phyloP scores from a whole-genome alignment of 2,113 vertebrate genomes.

The Corvus hawaiiensis region DNA sequence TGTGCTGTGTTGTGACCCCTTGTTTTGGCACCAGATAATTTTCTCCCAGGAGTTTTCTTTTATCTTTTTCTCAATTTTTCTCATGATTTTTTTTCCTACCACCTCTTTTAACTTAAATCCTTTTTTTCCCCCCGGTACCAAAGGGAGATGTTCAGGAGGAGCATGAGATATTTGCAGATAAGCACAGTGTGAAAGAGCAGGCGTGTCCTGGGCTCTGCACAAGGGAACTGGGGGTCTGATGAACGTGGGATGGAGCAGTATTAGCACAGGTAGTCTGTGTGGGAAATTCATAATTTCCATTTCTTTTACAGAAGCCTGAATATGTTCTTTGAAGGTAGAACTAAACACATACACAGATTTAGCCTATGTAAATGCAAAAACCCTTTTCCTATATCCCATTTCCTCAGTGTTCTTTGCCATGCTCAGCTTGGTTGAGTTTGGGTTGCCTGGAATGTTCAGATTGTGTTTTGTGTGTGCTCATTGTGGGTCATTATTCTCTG shows the following conservation, averaged over 20 bases:
- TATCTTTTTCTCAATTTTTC: not conserved
- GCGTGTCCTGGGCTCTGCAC: not conserved
- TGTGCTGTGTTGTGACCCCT: rapidly evolving
- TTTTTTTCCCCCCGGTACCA: not conserved
- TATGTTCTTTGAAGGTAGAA: not conserved
- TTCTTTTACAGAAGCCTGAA: not conserved
- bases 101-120: not conserved
- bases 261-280: not conserved
- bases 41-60: not conserved
- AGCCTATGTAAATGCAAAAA: not conserved
- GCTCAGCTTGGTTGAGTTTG: not conserved
- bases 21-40: not conserved
- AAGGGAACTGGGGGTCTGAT: not conserved
- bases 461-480: rapidly evolving
- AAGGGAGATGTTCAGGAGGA: not conserved
- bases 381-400: not conserved
- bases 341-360: not conserved
- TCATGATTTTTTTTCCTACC: no score
- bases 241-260: not conserved
- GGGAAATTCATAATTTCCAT: not conserved
- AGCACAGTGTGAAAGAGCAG: not conserved
- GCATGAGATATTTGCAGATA: not conserved
- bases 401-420: not conserved
- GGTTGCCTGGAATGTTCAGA: not conserved
- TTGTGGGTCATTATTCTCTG: not conserved